Evolutionary conservation across 2,113 vertebrate genomes (phyloP), one percentile per base, ranked within the genome.

Genomic region (Boulengeromyrus knoepffleri): DNA sequence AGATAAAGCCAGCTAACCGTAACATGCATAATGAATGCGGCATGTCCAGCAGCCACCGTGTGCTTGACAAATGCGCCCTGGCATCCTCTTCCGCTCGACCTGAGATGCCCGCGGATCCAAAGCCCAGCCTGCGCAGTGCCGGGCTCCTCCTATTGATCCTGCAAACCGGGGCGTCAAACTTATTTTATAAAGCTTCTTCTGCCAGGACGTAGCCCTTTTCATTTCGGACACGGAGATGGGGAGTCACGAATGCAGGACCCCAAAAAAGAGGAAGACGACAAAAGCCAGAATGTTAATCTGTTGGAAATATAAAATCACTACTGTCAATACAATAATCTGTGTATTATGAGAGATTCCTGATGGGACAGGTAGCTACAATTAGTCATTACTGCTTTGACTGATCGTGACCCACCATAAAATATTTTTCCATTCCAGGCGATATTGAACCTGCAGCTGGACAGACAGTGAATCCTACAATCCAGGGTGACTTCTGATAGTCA

Each of bases 1-100:
- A 27, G 45, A 74, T 47, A 70, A 49, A 74, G 52, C 42, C 88
- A 31, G 88, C 42, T 17, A 88, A 24, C 58, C n/a, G 13, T 47
- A 74, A 88, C 62, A 49, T 74, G 27, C 58, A 88, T 88, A 88
- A 88, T 74, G 46, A 88, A 88, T 88, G 62, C 62, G 42, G 62
- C 27, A n/a, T 47, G 49, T 88, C 88, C 62, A 42, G 27, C 24
- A 58, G 88, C 7, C 45, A 5, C 45, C 1, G 88, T 31, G 62
- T 42, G 13, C 62, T 47, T 74, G 62, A 88, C 62, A 74, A 70
- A 88, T 74, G 58, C 58, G 5, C 12, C 24, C 58, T 88, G 88
- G 62, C 88, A 74, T 74, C 88, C 45, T 42, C 45, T 88, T 88
- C 88, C 62, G 62, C 88, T 88, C n/a, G 42, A 88, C 58, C 62